phyloP scores from a whole-genome alignment of 2,113 vertebrate species.

The Hemiprocne comata region DNA sequence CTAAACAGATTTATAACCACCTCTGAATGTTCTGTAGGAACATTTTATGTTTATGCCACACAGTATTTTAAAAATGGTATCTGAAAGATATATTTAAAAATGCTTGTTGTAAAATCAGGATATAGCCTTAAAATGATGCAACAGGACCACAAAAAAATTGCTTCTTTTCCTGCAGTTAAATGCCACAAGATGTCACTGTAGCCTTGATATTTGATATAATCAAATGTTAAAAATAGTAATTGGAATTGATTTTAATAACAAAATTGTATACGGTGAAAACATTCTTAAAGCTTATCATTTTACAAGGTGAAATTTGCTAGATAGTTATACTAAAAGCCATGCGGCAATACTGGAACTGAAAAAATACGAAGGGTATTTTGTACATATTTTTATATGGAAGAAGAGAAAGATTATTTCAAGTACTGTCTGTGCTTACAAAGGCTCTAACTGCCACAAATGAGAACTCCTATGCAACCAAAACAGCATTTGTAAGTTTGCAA shows the following conservation, averaged over 20 bases:
- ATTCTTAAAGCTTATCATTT: not conserved
- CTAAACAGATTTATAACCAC: not conserved
- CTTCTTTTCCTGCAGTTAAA: not conserved
- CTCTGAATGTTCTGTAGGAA: not conserved
- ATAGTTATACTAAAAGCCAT: not conserved
- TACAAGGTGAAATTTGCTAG: not conserved
- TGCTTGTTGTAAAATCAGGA: not conserved
- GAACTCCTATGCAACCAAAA: not conserved
- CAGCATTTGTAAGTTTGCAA: not conserved
- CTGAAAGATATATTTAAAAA: not conserved
- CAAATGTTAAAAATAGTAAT: not conserved
- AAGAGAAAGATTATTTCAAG: not conserved
- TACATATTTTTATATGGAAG: not conserved
- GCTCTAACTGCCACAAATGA: not conserved
- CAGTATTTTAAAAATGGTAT: not conserved
- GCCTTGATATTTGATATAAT: not conserved
- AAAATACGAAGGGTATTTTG: not conserved
- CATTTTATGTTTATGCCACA: not conserved
- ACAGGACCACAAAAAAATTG: not conserved
- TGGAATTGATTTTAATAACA: not conserved
- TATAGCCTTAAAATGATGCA: not conserved
- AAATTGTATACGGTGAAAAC: not conserved
- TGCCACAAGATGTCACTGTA: constrained; percentile 59
- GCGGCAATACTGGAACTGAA: not conserved
- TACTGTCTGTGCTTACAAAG: not conserved